phyloP scores from a whole-genome alignment of 2,888 invertebrate species.

The Pharmacophagus antenor region DNA sequence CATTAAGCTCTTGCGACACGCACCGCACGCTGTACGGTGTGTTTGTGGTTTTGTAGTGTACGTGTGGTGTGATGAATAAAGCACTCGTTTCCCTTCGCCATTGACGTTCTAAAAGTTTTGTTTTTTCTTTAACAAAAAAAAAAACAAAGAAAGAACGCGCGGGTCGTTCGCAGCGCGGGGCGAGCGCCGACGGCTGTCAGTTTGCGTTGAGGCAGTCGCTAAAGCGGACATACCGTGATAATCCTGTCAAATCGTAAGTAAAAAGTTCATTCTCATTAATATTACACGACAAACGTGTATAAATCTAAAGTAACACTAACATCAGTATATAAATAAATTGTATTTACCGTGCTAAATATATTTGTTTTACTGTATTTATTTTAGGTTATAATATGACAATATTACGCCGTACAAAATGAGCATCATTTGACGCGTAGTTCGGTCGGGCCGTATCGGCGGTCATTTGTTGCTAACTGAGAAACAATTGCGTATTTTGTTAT shows the following conservation, averaged over 20 bases:
- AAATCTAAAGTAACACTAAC: conserved; percentile 31
- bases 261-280: conserved; percentile 38
- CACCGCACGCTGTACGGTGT: conserved; percentile 32
- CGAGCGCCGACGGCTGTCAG: conserved; percentile 52
- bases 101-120: conserved; percentile 32
- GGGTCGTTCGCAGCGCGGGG: conserved; percentile 45
- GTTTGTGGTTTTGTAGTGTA: conserved; percentile 31
- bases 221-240: conserved; percentile 51
- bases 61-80: conserved; percentile 15
- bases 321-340: conserved; percentile 36
- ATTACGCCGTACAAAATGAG: conserved; percentile 66
- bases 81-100: conserved; percentile 29
- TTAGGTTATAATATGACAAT: conserved; percentile 62
- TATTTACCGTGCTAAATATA: conserved; percentile 30
- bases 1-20: conserved; percentile 57
- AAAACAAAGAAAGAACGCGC: conserved; percentile 46
- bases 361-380: conserved; percentile 39
- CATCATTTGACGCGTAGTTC: conserved; percentile 61
- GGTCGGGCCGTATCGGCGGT: conserved; percentile 51
- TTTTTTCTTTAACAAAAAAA: conserved; percentile 58
- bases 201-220: conserved; percentile 57
- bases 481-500: conserved; percentile 65
- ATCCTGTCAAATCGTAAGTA: conserved; percentile 56
- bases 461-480: conserved; percentile 71
- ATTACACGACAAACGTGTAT: conserved; percentile 50